Conservation (phyloP, 2,797 vertebrate genomes). For the Apogon talboti region DNA sequence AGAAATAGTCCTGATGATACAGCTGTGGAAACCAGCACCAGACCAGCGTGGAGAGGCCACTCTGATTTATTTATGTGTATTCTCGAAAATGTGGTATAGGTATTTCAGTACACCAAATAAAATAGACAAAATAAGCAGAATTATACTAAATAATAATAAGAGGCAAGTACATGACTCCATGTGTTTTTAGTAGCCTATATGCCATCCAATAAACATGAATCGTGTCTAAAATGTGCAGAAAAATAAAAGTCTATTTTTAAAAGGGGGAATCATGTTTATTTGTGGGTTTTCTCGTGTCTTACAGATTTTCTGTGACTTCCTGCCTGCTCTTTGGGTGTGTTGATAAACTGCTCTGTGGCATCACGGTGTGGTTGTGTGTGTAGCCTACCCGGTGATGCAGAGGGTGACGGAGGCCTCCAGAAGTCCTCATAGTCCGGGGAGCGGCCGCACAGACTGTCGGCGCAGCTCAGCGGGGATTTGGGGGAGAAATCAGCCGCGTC, state of each 20-base stretch:
- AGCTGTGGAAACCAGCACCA: neutral
- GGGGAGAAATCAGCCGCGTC: conserved; percentile 85
- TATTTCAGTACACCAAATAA: neutral
- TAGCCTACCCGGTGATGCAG: conserved; percentile 96
- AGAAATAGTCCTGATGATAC: conserved; percentile 20
- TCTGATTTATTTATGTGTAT: neutral
- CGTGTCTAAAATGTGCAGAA: neutral
- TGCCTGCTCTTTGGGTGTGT: neutral
- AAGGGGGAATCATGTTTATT: too few relatives aligned
- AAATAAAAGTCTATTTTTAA: neutral
- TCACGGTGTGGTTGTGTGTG: neutral
- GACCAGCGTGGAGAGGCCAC: neutral
- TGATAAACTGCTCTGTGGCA: too few relatives aligned
- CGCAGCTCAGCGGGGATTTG: conserved; percentile 88
- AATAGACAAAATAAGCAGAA: too few relatives aligned
- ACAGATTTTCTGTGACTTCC: too few relatives aligned
- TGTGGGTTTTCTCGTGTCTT: too few relatives aligned
- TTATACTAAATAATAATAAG: too few relatives aligned
- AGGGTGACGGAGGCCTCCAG: conserved; percentile 97
- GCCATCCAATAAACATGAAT: neutral
- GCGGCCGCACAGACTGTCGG: conserved; percentile 86
- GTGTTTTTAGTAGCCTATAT: too few relatives aligned
- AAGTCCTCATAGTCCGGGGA: conserved; percentile 91
- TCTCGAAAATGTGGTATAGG: too few relatives aligned
- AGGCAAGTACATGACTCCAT: too few relatives aligned